Conservation (phyloP, 2,113 vertebrate genomes). For the Notechis scutatus region DNA sequence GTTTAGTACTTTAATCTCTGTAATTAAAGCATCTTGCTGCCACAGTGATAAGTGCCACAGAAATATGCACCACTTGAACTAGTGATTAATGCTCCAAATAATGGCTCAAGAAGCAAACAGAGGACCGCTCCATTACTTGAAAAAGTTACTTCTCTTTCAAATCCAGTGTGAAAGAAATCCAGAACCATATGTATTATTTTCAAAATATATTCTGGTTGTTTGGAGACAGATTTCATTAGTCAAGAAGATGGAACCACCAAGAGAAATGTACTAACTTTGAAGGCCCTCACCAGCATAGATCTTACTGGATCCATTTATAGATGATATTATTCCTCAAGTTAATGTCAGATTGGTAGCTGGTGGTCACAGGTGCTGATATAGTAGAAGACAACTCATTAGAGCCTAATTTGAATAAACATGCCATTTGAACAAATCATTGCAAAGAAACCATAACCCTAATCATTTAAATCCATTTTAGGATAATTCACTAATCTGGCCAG, state of each 20-base stretch:
- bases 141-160: not conserved
- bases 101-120: slow-evolving; percentile 11
- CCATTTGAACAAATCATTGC: not conserved
- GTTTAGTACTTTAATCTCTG: slow-evolving; percentile 63
- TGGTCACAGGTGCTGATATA: not conserved
- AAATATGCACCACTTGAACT: slow-evolving; percentile 54
- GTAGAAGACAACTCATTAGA: not conserved
- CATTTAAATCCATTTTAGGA: not conserved
- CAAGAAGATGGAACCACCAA: not conserved
- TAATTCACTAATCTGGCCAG: not conserved
- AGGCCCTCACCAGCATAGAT: not conserved
- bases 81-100: slow-evolving; percentile 58
- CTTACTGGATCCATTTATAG: not conserved
- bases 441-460: not conserved
- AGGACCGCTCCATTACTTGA: slow-evolving; percentile 3
- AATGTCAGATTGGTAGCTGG: not conserved
- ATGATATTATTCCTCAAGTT: not conserved
- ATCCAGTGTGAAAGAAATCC: not conserved
- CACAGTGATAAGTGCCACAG: slow-evolving; percentile 52
- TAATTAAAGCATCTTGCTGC: slow-evolving; percentile 65
- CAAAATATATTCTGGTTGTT: not conserved
- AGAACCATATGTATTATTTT: accelerated
- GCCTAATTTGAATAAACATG: not conserved
- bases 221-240: accelerated
- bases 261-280: not conserved